A percentile compares a stretch with the other conserved stretches of the same genome.
Conservation (phyloP, 2,888 invertebrate species). For the Agapostemon virescens region DNA sequence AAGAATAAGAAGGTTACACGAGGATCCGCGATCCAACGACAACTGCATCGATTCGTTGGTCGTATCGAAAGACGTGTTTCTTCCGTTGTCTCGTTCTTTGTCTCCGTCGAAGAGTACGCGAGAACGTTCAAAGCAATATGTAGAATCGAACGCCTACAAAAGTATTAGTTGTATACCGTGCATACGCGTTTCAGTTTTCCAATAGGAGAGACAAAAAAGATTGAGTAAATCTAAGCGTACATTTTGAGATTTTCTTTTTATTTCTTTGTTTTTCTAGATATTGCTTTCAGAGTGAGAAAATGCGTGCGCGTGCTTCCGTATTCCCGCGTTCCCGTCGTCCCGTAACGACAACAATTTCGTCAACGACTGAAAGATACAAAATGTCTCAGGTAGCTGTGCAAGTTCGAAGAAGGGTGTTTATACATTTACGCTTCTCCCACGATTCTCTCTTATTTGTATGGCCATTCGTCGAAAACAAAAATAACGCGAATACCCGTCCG, state of each 20-base stretch:
- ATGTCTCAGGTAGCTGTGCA: slow-evolving; percentile 66
- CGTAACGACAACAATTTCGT: slow-evolving; percentile 33
- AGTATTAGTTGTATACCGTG: slow-evolving; percentile 38
- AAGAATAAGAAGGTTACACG: background rate
- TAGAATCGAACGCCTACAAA: slow-evolving; percentile 45
- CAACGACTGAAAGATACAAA: slow-evolving; percentile 68
- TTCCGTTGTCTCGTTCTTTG: slow-evolving; percentile 61
- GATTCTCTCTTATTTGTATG: slow-evolving; percentile 25
- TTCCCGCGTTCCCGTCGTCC: slow-evolving; percentile 24
- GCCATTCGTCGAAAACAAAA: slow-evolving; percentile 5
- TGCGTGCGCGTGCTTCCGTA: slow-evolving; percentile 22
- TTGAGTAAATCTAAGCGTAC: slow-evolving; percentile 49
- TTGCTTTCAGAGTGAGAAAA: slow-evolving; percentile 56
- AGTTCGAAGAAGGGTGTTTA: slow-evolving; percentile 54
- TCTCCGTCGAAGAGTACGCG: slow-evolving; percentile 37
- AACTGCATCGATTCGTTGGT: slow-evolving; percentile 62
- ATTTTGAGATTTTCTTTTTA: slow-evolving; percentile 38
- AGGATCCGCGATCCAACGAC: background rate
- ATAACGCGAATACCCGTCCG: no score
- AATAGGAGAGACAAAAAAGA: slow-evolving; percentile 56
- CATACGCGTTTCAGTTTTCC: slow-evolving; percentile 36
- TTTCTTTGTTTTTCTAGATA: slow-evolving; percentile 41
- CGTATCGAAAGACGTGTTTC: slow-evolving; percentile 68
- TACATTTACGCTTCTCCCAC: slow-evolving; percentile 28
- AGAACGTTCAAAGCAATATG: slow-evolving; percentile 56